Conservation (phyloP, 1,140 invertebrate species). For the Drosophila grimshawi region DNA sequence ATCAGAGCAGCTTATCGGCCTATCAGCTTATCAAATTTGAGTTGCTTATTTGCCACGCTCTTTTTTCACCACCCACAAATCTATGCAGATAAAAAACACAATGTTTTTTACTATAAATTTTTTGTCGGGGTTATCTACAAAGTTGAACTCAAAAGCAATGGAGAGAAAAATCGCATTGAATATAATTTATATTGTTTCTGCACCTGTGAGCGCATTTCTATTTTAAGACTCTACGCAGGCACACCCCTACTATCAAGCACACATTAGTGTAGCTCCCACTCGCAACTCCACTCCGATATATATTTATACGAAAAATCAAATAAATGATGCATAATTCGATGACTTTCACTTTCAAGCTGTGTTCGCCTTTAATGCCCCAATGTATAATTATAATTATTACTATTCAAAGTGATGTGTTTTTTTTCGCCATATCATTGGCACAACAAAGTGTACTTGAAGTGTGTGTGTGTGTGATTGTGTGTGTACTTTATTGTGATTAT, state of each 20-base stretch:
- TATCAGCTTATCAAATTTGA: too few relatives aligned
- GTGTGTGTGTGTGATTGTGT: constrained; percentile 7
- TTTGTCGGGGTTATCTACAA: not conserved
- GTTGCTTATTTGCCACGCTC: too few relatives aligned
- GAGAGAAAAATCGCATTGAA: constrained; percentile 8
- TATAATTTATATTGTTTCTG: constrained; percentile 2
- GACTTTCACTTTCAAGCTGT: constrained; percentile 44
- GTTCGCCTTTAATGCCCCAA: constrained; percentile 9
- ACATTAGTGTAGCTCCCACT: constrained; percentile 8
- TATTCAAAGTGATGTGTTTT: constrained; percentile 27
- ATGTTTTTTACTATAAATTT: not conserved
- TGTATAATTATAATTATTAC: constrained; percentile 65
- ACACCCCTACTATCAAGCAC: constrained; percentile 1
- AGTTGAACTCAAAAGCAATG: not conserved
- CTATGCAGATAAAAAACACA: not conserved
- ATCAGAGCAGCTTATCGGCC: too few relatives aligned
- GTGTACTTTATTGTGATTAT: constrained; percentile 24
- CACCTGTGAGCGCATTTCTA: constrained; percentile 26
- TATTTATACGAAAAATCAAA: not conserved
- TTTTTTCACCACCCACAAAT: not conserved
- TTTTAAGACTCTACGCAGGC: constrained; percentile 4
- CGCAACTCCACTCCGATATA: not conserved
- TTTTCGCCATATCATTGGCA: constrained; percentile 40
- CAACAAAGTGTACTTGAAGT: constrained; percentile 44
- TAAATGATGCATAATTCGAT: constrained; percentile 43